Evolutionary conservation across 2,888 invertebrate genomes (phyloP), one percentile per base, ranked within the genome.

Genomic region (Drosophila fulvimacula): DNA sequence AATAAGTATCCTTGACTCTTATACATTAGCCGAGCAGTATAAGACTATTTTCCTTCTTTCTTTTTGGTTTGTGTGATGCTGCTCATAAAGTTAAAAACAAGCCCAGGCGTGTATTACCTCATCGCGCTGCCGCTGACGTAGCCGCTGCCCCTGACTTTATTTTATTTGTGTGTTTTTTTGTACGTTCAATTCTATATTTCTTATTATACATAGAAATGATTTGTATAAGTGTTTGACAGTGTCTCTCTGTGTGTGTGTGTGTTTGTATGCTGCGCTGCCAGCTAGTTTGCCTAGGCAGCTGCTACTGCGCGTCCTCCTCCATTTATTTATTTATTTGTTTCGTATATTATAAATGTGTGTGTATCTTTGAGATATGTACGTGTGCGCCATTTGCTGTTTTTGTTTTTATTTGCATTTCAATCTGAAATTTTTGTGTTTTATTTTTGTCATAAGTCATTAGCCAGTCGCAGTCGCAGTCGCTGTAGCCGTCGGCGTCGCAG

Each of bases 131-230:
- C 39, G 63, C 68, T 87, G 75, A 69, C 82, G 71, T 71, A 79
- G 79, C 66, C 48, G 67, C 75, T 76, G 83, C 82, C 83, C 83
- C 88, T 83, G 90, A 89, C 86, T 83, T 85, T 88, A 66, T 82
- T 79, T 74, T 79, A 80, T 76, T 76, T 79, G 76, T 76, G 76
- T 76, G 76, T 69, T 79, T 73, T 46, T 44, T 27, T 46, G 27
- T 15, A 27, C n/a, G 0, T 85, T 78, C 69, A 84, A 87, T 82
- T 82, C 88, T 87, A 89, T 78, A 82, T 89, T 89, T 82, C 71
- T 73, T 57, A 41, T 41, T 21, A 64, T 73, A 59, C 55, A 63
- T 73, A 56, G 55, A 58, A 60, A 75, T 61, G 74, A 58, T 75
- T 65, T 65, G 51, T 59, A 51, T 10, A 48, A 38, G 13, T 60